Evolutionary conservation across 2,797 vertebrate species (phyloP), one percentile per base, ranked within the genome.

Genomic region (Aulostomus chinensis): DNA sequence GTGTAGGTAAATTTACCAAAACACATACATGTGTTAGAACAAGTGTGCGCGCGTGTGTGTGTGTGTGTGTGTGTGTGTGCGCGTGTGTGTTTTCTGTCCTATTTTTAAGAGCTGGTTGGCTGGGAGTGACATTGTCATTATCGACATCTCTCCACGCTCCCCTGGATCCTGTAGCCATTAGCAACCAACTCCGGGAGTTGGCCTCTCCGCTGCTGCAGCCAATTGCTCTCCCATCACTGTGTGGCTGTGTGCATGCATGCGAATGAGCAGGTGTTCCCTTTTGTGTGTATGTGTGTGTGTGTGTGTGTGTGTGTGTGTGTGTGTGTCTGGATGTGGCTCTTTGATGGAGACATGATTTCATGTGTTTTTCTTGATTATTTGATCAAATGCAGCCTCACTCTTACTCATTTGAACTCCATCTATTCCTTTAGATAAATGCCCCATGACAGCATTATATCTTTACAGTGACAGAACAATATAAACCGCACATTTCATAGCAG

Each of bases 81-180:
- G n/a, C n/a, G n/a, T n/a, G n/a, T n/a, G n/a, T n/a, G n/a, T n/a
- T n/a, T 61, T 49, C 55, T 76, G 76, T 62, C 62, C 72, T 74
- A 83, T 68, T 83, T 84, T 76, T 55, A 54, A 54, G 58, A 28
- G 49, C 69, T 67, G 80, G 73, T 80, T 83, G 81, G 71, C 65
- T 67, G 62, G 47, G 80, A 83, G 73, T 83, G 83, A 86, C 85
- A 84, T 70, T 84, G 88, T 86, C 83, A 87, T 87, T 87, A 87
- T 83, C 74, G 69, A 86, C 84, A 80, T 84, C 75, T 77, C 65
- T 69, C 64, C 20, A 59, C 32, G 34, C 77, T 83, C 80, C 78
- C 81, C 64, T 83, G 78, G 83, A 83, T 85, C 70, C 83, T 83
- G 88, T 88, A 86, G 85, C 88, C 84, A 86, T 87, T 88, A 87